Base-by-base conservation (phyloP, 2,113 vertebrate species). In the Rallus limicola region DNA sequence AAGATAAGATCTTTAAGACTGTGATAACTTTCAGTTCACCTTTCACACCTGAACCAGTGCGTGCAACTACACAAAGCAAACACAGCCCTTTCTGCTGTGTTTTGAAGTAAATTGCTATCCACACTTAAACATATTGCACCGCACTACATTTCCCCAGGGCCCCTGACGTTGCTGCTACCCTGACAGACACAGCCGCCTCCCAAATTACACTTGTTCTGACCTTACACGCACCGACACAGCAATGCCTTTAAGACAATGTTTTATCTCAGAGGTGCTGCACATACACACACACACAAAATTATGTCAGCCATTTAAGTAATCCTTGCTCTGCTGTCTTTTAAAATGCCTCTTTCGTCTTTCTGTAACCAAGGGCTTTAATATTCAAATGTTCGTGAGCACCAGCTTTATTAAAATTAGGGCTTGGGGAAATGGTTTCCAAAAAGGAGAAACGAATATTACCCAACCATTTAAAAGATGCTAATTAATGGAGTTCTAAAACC, bases 341-440 rank as follows among this genome's bases (percentile, higher is more conserved):
- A 97, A 97, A 98, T 90, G 97, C 97, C 94, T 93, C 88, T 92
- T 98, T 95, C 59, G 48, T 97, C 96, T 97, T 94, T 95, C 95
- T 91, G 89, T 96, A 97, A 98, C 97, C 97, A 52, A 97, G 79
- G 97, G 97, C 97, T 98, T 98, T 97, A 98, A 98, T 98, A 98
- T 97, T 97, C 96, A 98, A 98, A 97, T 95, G 97, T 96, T 98
- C 97, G 83, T 85, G 91, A 98, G 94, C 95, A 96, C 89, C 90
- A 94, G 97, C 97, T 98, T 98, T 98, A 97, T 98, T 98, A 98
- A 98, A 98, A 98, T 98, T 94, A 98, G 96, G 85, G 97, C 97
- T 98, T 92, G 92, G 97, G 98, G 98, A 98, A 97, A 98, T 74
- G 92, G 95, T 87, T 98, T 33, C 44, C 6, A 40, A 97, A 98